Conservation (phyloP, 2,888 invertebrate species). For the Drosophila recens region DNA sequence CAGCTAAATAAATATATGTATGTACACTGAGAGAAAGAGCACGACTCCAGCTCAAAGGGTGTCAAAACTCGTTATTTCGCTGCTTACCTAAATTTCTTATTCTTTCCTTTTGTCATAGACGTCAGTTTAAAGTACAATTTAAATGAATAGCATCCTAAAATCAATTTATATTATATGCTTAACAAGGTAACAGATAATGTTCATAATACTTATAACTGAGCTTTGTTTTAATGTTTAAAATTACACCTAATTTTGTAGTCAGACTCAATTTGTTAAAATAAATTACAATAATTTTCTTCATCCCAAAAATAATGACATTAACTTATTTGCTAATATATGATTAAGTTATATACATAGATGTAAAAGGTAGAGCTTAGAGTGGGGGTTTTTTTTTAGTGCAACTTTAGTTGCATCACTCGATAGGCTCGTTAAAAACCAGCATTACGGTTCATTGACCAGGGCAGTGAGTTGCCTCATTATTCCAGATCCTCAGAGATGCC, state of each 20-base stretch:
- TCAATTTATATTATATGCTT: background rate
- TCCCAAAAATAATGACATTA: too few species aligned
- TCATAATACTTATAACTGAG: too few species aligned
- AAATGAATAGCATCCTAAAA: background rate
- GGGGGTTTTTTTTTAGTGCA: background rate
- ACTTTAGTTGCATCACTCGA: background rate
- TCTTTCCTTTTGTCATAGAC: too few species aligned
- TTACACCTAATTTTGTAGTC: too few species aligned
- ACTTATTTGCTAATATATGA: too few species aligned
- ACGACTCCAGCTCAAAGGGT: background rate
- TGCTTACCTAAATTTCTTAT: background rate
- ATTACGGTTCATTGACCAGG: constrained; percentile 71
- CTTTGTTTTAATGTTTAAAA: too few species aligned
- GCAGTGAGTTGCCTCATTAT: constrained; percentile 35
- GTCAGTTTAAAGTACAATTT: background rate
- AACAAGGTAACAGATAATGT: too few species aligned
- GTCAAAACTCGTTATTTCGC: background rate
- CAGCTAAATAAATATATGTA: background rate
- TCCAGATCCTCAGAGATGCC: constrained; percentile 17
- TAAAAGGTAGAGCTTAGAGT: background rate
- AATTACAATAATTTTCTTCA: too few species aligned
- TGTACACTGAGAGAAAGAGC: constrained; percentile 9
- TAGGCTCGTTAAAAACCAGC: constrained; percentile 7
- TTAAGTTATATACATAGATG: too few species aligned
- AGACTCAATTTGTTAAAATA: too few species aligned